Percentiles rank a stretch among this genome's conserved stretches.
Evolutionary conservation across 2,797 vertebrate species (phyloP).

Genomic region (Cephalopachus bancanus): DNA sequence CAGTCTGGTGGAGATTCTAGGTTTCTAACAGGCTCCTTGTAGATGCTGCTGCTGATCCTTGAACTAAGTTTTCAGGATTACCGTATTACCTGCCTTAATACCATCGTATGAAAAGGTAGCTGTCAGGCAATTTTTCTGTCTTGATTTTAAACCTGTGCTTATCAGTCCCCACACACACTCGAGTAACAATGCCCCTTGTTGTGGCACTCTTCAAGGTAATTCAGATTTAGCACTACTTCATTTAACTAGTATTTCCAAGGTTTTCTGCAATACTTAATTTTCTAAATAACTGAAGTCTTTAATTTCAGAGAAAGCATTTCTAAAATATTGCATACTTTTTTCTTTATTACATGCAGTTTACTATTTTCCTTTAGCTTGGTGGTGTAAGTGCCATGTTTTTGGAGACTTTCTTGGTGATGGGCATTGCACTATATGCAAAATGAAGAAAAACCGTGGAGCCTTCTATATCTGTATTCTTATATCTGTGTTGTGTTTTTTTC

Average conservation of each 20-base stretch:
- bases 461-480: neutral
- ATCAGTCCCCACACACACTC: neutral
- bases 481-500: neutral
- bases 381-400: neutral
- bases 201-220: neutral
- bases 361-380: neutral
- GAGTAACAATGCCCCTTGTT: neutral
- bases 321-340: conserved; percentile 13
- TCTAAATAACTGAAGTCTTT: conserved; percentile 26
- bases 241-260: neutral
- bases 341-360: neutral
- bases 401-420: neutral
- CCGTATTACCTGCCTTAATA: neutral
- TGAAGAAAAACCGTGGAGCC: conserved; percentile 8
- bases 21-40: neutral
- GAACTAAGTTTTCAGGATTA: neutral
- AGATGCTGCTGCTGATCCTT: neutral
- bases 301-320: conserved; percentile 50
- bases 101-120: neutral
- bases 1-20: neutral
- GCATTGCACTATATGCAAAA: conserved; percentile 6
- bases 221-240: neutral
- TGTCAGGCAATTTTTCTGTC: neutral
- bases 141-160: neutral
- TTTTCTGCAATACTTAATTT: conserved; percentile 54